Percentiles rank a stretch among this genome's conserved stretches.
phyloP scores from a whole-genome alignment of 2,888 invertebrate genomes.

The Drosophila histrio region DNA sequence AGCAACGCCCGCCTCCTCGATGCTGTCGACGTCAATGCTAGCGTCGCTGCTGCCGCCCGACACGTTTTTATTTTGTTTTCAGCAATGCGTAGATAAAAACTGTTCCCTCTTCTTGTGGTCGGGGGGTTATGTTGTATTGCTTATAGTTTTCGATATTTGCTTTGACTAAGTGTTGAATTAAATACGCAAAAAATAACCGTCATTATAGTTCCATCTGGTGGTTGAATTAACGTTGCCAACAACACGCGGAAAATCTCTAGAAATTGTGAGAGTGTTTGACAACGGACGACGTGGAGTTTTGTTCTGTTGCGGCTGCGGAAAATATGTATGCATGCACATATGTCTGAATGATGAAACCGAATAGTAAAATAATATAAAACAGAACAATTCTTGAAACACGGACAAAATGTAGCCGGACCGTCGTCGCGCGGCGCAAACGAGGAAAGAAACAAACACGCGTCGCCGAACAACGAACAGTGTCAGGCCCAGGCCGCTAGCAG shows the following conservation, averaged over 20 bases:
- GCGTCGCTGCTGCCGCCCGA: slow-evolving; percentile 33
- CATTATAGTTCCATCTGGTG: slow-evolving; percentile 26
- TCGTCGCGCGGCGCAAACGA: slow-evolving; percentile 75
- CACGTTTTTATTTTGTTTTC: slow-evolving; percentile 57
- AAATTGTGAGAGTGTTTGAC: slow-evolving; percentile 18
- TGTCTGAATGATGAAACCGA: slow-evolving; percentile 55
- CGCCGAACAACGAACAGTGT: slow-evolving; percentile 38
- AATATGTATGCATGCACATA: slow-evolving; percentile 23
- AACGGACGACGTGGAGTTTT: slow-evolving; percentile 35
- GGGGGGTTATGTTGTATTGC: slow-evolving; percentile 7
- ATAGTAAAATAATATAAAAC: slow-evolving; percentile 55
- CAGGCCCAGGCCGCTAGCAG: slow-evolving; percentile 38
- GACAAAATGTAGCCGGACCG: slow-evolving; percentile 71
- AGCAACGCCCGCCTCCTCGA: slow-evolving; percentile 60
- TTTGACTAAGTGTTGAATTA: slow-evolving; percentile 63
- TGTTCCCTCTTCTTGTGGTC: slow-evolving; percentile 33
- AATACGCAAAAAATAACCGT: slow-evolving; percentile 59
- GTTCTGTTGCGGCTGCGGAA: slow-evolving; percentile 46
- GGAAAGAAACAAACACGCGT: slow-evolving; percentile 75
- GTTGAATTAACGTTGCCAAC: slow-evolving; percentile 38
- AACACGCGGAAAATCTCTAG: slow-evolving; percentile 53
- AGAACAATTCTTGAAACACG: slow-evolving; percentile 68
- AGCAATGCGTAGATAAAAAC: slow-evolving; percentile 55
- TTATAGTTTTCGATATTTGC: slow-evolving; percentile 34
- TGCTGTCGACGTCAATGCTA: slow-evolving; percentile 38